phyloP scores from a whole-genome alignment of 2,888 invertebrate species.

The Teleogryllus oceanicus region DNA sequence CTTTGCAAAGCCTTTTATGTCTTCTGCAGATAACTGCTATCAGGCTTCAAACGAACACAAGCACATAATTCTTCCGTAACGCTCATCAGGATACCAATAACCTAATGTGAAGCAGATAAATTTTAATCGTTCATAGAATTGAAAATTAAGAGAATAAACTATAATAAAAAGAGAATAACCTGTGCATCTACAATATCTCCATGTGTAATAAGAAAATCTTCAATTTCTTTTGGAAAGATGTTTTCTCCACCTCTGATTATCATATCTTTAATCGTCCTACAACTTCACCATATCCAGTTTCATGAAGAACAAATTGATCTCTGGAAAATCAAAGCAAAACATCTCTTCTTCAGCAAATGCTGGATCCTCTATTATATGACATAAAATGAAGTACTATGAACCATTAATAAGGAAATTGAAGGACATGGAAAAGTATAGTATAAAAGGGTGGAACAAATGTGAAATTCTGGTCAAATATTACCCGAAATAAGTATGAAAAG shows the following conservation, averaged over 20 bases:
- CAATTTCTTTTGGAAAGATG: constrained; percentile 77
- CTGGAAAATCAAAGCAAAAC: neutral
- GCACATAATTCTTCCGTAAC: constrained; percentile 50
- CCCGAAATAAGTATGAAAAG: too few relatives aligned
- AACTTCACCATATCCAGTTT: constrained; percentile 65
- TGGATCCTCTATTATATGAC: too few relatives aligned
- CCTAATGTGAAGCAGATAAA: constrained; percentile 33
- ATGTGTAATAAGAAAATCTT: constrained; percentile 68
- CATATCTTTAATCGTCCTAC: constrained; percentile 75
- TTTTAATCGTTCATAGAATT: too few relatives aligned
- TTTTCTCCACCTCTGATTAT: constrained; percentile 80
- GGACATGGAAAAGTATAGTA: too few relatives aligned
- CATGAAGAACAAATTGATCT: neutral
- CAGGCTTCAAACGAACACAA: constrained; percentile 47
- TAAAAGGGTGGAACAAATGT: too few relatives aligned
- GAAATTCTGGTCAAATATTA: too few relatives aligned
- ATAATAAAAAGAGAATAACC: constrained; percentile 45
- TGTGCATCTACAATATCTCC: constrained; percentile 70
- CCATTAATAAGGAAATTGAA: too few relatives aligned
- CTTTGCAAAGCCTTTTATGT: constrained; percentile 50
- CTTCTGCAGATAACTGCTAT: constrained; percentile 46
- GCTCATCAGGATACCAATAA: constrained; percentile 49
- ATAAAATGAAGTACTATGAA: too few relatives aligned
- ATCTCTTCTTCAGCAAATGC: too few relatives aligned
- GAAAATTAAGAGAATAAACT: too few relatives aligned